Evolutionary conservation across 1,140 invertebrate genomes (phyloP), one percentile per base, ranked within the genome.

Genomic region (Drosophila teissieri): DNA sequence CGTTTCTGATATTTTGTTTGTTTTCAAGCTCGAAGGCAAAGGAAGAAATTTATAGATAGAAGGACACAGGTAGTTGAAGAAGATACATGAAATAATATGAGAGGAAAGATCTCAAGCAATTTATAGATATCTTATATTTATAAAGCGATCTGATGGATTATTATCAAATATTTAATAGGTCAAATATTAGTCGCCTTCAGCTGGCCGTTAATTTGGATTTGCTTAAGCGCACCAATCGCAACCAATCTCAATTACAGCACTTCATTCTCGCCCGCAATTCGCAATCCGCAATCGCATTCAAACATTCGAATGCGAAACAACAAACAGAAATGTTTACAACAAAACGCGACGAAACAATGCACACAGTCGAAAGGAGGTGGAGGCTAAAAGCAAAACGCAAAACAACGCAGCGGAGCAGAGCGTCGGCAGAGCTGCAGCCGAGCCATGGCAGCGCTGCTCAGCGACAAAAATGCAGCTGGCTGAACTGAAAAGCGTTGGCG

Each of bases 301-400:
- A 68, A 88, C 52, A 78, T 70, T 63, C 51, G 64, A 76, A 77
- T 62, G 54, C 73, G 51, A 53, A 76, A 67, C 61, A 78, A 78
- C 56, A 73, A 58, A 73, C 53, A 72, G 40, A 78, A 86, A 67
- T 65, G 78, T 69, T 63, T 84, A 80, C 72, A 83, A 82, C 63
- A 80, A 70, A 57, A 69, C 72, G 85, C 62, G 63, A 70, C 70
- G 77, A 84, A 89, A 89, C 84, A 89, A 89, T 89, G 77, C 80
- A 80, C 60, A 80, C 64, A 68, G 68, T 58, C 53, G 77, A 89
- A 89, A 89, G 84, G 84, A 89, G 84, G 84, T 89, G 85, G 84
- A 89, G 84, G 84, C 84, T 89, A 89, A 89, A 83, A 84, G 76
- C 73, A 82, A 80, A 78, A 75, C 83, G 63, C 73, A 75, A 79